phyloP scores from a whole-genome alignment of 2,888 invertebrate species.

The Gandaritis pyraliata region DNA sequence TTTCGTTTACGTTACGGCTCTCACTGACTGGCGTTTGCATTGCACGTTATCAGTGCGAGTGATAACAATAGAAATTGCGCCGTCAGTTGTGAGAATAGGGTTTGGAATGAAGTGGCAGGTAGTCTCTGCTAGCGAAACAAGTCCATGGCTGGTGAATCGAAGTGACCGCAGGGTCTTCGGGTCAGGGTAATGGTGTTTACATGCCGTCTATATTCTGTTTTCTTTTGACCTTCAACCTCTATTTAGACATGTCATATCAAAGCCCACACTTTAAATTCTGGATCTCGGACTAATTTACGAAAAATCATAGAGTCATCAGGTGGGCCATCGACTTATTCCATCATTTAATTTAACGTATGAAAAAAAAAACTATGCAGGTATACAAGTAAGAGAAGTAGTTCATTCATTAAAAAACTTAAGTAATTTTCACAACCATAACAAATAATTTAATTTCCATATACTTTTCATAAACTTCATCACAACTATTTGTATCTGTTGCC shows the following conservation, averaged over 20 bases:
- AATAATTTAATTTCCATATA: background rate
- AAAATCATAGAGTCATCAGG: no score
- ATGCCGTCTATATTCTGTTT: constrained; percentile 16
- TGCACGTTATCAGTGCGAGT: constrained; percentile 67
- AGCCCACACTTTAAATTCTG: background rate
- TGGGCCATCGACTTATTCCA: no score
- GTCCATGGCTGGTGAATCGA: constrained; percentile 70
- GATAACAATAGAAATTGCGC: constrained; percentile 72
- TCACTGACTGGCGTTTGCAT: constrained; percentile 51
- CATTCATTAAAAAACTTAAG: no score
- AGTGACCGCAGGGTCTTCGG: constrained; percentile 62
- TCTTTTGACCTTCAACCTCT: constrained; percentile 16
- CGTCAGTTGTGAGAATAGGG: constrained; percentile 53
- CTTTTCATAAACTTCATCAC: constrained; percentile 2
- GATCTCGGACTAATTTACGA: no score
- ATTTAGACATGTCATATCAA: background rate
- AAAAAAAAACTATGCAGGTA: no score
- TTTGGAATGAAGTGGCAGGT: constrained; percentile 51
- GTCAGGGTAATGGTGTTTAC: constrained; percentile 59
- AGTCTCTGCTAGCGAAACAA: constrained; percentile 61
- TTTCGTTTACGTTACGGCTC: constrained; percentile 61
- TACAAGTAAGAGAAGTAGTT: no score
- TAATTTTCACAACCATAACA: no score
- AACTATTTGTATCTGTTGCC: constrained; percentile 9
- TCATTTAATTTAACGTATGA: no score